phyloP scores from a whole-genome alignment of 2,113 vertebrate genomes.

The Channa maculata region DNA sequence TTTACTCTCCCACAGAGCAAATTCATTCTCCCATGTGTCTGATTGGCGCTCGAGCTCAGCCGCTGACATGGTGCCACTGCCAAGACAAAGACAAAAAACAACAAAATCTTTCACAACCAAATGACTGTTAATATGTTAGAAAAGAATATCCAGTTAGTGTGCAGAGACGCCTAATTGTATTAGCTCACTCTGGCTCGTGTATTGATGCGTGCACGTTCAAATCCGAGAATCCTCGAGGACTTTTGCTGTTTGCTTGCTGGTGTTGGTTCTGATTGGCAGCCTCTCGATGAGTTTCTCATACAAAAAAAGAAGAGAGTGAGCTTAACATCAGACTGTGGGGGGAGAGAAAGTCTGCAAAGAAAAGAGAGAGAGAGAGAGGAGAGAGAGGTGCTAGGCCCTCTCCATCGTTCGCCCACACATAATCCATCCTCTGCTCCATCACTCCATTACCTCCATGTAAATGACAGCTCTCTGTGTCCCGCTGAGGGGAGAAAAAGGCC shows the following conservation, averaged over 20 bases:
- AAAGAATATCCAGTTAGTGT: slow-evolving; percentile 50
- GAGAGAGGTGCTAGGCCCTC: slow-evolving; percentile 65
- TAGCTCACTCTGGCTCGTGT: not conserved
- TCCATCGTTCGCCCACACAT: slow-evolving; percentile 78
- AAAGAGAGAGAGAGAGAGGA: slow-evolving; percentile 55
- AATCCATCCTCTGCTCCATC: slow-evolving; percentile 81
- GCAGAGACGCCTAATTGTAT: slow-evolving; percentile 16
- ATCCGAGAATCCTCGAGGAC: slow-evolving; percentile 16
- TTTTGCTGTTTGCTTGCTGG: slow-evolving; percentile 20
- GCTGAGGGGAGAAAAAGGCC: slow-evolving; percentile 80
- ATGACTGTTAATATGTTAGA: slow-evolving; percentile 41
- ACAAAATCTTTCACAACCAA: slow-evolving; percentile 24
- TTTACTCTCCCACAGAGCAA: slow-evolving; percentile 72
- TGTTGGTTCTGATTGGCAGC: slow-evolving; percentile 19
- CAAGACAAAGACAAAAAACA: slow-evolving; percentile 29
- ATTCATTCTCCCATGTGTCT: slow-evolving; percentile 73
- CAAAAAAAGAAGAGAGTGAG: slow-evolving; percentile 29
- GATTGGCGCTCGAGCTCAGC: slow-evolving; percentile 59
- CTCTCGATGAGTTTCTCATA: slow-evolving; percentile 35
- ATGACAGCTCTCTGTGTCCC: slow-evolving; percentile 79
- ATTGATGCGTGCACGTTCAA: not conserved
- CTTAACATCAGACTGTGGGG: slow-evolving; percentile 7
- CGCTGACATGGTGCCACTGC: slow-evolving; percentile 36
- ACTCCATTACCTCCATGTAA: slow-evolving; percentile 83
- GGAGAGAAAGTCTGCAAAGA: slow-evolving; percentile 32